Evolutionary conservation across 1,140 invertebrate genomes (phyloP).

Genomic region (Lysiphlebus fabarum): DNA sequence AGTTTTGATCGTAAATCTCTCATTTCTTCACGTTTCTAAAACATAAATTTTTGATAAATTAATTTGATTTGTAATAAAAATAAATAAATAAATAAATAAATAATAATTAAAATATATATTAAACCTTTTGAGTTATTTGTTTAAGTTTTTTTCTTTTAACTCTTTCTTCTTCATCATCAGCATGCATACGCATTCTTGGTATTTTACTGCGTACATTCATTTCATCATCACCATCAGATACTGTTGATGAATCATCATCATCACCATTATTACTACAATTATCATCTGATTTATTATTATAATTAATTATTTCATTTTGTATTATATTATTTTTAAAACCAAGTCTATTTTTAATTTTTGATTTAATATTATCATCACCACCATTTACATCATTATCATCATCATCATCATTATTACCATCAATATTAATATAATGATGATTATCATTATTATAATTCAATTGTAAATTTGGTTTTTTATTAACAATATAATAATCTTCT

Average conservation of each 20-base stretch:
- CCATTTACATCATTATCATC: conserved; percentile 44
- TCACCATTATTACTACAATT: conserved; percentile 66
- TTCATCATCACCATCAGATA: conserved; percentile 54
- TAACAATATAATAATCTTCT: conserved; percentile 54
- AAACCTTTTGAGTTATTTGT: conserved; percentile 23
- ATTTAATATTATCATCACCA: conserved; percentile 22
- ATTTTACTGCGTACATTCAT: conserved; percentile 65
- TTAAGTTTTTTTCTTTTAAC: conserved; percentile 45
- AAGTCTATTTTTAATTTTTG: too few species aligned
- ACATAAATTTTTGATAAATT: too few species aligned
- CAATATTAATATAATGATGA: too few species aligned
- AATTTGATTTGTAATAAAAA: too few species aligned
- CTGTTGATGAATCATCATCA: conserved; percentile 50
- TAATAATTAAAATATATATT: conserved; percentile 12
- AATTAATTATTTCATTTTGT: conserved; percentile 68
- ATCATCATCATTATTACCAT: too few species aligned
- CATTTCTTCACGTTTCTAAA: conserved; percentile 21
- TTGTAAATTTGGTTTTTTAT: conserved; percentile 5
- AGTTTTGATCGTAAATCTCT: conserved; percentile 46
- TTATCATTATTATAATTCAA: too few species aligned
- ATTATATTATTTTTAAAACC: conserved; percentile 4
- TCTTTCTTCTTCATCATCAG: conserved; percentile 79
- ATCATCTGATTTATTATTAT: conserved; percentile 68
- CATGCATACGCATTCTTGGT: conserved; percentile 79
- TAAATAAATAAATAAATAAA: conserved; percentile 18